Conservation (phyloP, 92 coral and sea anemone species). For the Siderastrea radians region DNA sequence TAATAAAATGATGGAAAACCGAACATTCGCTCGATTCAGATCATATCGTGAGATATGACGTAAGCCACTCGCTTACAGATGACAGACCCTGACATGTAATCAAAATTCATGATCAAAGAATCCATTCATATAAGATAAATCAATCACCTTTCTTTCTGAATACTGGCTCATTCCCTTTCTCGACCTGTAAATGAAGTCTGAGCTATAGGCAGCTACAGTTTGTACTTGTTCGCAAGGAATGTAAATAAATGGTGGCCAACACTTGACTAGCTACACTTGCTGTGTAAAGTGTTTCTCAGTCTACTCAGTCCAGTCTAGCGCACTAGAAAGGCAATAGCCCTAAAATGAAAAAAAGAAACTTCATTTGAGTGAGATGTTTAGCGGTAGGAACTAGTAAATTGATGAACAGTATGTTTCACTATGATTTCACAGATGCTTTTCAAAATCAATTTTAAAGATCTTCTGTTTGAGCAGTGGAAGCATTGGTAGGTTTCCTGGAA, state of each 20-base stretch:
- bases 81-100: constrained; percentile 38
- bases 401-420: background rate
- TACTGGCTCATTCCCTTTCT: constrained; percentile 2
- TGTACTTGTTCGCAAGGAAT: constrained; percentile 16
- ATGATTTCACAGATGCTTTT: too few relatives aligned
- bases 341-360: constrained; percentile 2
- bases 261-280: constrained; percentile 3
- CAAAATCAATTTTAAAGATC: too few relatives aligned
- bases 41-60: too few relatives aligned
- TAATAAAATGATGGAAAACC: too few relatives aligned
- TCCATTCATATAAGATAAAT: too few relatives aligned
- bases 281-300: too few relatives aligned
- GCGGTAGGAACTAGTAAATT: constrained; percentile 30
- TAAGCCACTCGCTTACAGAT: too few relatives aligned
- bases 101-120: constrained; percentile 31
- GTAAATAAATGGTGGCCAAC: constrained; percentile 10
- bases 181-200: too few relatives aligned
- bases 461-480: too few relatives aligned
- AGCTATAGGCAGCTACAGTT: constrained; percentile 17
- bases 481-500: too few relatives aligned
- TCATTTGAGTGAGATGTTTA: constrained; percentile 41
- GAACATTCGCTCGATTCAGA: too few relatives aligned
- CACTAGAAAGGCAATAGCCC: constrained; percentile 8
- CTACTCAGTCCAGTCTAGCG: too few relatives aligned
- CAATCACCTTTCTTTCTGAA: constrained; percentile 40